Conservation (phyloP, 1,140 invertebrate species). For the Colletes latitarsis region DNA sequence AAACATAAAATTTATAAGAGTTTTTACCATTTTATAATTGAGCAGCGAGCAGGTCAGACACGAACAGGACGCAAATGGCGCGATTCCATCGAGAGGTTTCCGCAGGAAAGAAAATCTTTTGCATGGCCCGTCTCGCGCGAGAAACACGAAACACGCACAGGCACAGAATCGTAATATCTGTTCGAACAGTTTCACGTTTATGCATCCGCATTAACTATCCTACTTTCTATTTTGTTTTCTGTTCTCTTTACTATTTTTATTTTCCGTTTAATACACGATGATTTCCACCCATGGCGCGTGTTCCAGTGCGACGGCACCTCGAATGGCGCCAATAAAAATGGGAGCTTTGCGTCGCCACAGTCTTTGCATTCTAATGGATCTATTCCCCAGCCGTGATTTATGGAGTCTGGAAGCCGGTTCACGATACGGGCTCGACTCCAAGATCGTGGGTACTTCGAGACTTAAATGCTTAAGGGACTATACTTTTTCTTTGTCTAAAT, state of each 20-base stretch:
- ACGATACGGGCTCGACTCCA: neutral
- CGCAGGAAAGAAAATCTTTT: slow-evolving; percentile 44
- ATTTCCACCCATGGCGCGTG: slow-evolving; percentile 50
- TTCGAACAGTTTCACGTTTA: slow-evolving; percentile 34
- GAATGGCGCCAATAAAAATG: slow-evolving; percentile 11
- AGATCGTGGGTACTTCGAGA: neutral
- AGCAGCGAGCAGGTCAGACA: slow-evolving; percentile 15
- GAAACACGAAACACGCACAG: slow-evolving; percentile 35
- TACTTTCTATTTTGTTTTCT: slow-evolving; percentile 13
- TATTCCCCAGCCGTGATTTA: slow-evolving; percentile 9
- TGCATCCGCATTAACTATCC: slow-evolving; percentile 50
- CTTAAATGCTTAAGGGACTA: neutral
- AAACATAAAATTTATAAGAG: no score
- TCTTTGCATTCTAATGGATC: slow-evolving; percentile 28
- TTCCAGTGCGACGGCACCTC: slow-evolving; percentile 45
- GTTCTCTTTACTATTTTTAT: neutral
- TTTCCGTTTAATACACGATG: slow-evolving; percentile 21
- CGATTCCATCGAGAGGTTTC: slow-evolving; percentile 28
- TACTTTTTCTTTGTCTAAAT: neutral
- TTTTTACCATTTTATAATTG: neutral
- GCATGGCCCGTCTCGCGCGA: slow-evolving; percentile 43
- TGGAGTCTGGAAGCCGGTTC: neutral
- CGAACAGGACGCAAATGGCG: slow-evolving; percentile 36
- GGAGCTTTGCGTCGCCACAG: slow-evolving; percentile 5
- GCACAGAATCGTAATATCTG: slow-evolving; percentile 17